phyloP scores from a whole-genome alignment of 2,113 vertebrate species.

The Rhabdornis inornatus region DNA sequence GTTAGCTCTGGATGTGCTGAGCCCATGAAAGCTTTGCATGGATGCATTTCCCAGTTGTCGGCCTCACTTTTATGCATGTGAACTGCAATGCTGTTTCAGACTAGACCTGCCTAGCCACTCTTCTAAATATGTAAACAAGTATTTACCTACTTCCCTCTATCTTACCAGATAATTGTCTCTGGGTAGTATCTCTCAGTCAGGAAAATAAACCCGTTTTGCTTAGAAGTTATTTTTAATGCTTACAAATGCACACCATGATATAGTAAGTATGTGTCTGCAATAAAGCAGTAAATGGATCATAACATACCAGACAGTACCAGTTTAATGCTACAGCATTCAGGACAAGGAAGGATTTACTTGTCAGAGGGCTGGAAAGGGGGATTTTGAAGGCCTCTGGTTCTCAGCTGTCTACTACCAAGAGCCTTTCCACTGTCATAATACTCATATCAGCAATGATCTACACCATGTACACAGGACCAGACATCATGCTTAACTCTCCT shows the following conservation, averaged over 20 bases:
- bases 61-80: not conserved
- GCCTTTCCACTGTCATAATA: not conserved
- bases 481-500: not conserved
- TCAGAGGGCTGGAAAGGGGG: not conserved
- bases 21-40: not conserved
- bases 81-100: not conserved
- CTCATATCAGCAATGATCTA: not conserved
- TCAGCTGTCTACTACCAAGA: not conserved
- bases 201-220: not conserved
- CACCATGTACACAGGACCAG: accelerated
- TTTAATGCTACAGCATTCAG: not conserved
- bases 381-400: not conserved
- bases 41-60: not conserved
- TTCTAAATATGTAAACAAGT: not conserved
- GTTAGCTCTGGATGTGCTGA: not conserved
- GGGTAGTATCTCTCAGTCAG: not conserved
- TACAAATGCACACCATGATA: not conserved
- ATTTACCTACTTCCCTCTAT: not conserved
- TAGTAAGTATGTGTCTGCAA: not conserved
- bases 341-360: not conserved
- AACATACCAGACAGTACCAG: not conserved
- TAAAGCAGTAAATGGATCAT: not conserved
- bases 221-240: not conserved
- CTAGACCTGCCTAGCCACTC: not conserved
- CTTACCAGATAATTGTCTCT: not conserved